Evolutionary conservation across 1,140 invertebrate genomes (phyloP).

Genomic region (Hyphantria cunea): DNA sequence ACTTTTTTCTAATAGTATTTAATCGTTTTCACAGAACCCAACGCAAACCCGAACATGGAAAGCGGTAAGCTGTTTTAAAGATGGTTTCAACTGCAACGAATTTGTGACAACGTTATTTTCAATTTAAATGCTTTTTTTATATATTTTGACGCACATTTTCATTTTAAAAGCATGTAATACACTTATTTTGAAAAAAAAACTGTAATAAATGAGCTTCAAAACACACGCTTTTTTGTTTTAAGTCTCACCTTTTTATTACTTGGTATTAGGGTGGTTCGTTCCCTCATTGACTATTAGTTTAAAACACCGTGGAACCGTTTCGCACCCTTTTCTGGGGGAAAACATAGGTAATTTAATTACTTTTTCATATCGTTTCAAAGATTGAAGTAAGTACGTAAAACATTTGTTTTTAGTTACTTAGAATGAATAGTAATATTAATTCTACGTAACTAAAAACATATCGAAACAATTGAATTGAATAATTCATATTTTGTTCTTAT

Average conservation of each 20-base stretch:
- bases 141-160: slow-evolving; percentile 35
- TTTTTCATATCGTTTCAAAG: not conserved
- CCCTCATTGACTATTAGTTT: no score
- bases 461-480: no score
- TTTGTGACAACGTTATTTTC: slow-evolving; percentile 14
- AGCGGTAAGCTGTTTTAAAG: slow-evolving; percentile 50
- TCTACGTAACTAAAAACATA: no score
- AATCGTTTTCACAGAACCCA: slow-evolving; percentile 19
- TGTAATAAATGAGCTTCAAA: slow-evolving; percentile 66
- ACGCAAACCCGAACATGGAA: slow-evolving; percentile 22
- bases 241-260: slow-evolving; percentile 52
- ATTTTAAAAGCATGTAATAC: slow-evolving; percentile 39
- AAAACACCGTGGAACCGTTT: no score
- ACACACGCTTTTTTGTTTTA: slow-evolving; percentile 66
- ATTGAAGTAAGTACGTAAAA: no score
- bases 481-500: no score
- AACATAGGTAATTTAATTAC: slow-evolving; percentile 13
- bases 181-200: slow-evolving; percentile 52
- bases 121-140: slow-evolving; percentile 26
- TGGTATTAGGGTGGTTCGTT: slow-evolving; percentile 38
- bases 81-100: slow-evolving; percentile 18
- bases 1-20: no score
- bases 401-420: no score
- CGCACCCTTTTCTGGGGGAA: slow-evolving; percentile 8
- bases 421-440: no score